Evolutionary conservation across 2,113 vertebrate genomes (phyloP), one percentile per base, ranked within the genome.

Genomic region (Progne subis): DNA sequence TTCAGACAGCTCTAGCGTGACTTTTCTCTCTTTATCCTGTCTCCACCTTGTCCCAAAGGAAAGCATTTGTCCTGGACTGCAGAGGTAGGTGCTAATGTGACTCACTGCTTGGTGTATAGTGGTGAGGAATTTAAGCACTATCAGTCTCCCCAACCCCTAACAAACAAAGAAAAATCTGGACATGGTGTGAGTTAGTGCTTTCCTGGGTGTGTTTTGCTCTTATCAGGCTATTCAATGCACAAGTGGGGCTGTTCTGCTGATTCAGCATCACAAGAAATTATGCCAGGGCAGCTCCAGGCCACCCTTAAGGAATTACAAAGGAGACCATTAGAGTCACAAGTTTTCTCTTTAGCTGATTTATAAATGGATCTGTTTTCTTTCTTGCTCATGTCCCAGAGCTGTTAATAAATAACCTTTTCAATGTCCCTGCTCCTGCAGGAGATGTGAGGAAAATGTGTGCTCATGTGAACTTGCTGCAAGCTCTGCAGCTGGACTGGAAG

Each of bases 361-460:
- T 86, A 93, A 93, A 77, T 59, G 56, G 39, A 60, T 93, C 93
- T 85, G 47, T 57, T 84, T 89, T 84, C 61, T 76, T 94, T 61
- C 78, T 95, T 74, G 39, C 13, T 93, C 55, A 14, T 95, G 50
- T 91, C 60, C 68, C 59, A 47, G 82, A 81, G n/a, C 47, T 71
- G 92, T 92, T 95, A 92, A 93, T 94, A 94, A 94, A 75, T 87
- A 94, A 86, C 57, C 21, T 87, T 90, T 91, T 69, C 65, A 88
- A 47, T 67, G 65, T 49, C 37, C 29, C 64, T 78, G 59, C 52
- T 92, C 21, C 76, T 63, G 59, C 56, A 65, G 79, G 50, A 90
- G 32, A 44, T 32, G 3, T 37, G 34, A 88, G 55, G 39, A 55
- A 63, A 63, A 29, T 64, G 23, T 71, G 74, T 47, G 34, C 41